Evolutionary conservation across 1,140 invertebrate species (phyloP).

Genomic region (Paraescarpia echinospica): DNA sequence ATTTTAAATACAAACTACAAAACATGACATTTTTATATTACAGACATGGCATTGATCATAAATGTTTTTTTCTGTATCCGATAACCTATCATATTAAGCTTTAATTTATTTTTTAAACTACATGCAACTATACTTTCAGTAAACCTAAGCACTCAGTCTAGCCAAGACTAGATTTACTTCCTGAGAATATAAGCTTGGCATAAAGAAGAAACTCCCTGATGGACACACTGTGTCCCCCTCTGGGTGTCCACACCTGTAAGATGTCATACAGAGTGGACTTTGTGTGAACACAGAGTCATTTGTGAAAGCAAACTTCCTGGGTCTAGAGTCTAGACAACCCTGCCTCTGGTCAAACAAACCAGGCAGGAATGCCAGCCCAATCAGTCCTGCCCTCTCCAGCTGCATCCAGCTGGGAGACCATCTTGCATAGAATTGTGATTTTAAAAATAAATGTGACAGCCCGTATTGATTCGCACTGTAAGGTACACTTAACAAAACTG

Average conservation of each 20-base stretch:
- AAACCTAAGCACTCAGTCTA: no score
- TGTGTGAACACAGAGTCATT: neutral
- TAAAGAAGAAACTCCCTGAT: neutral
- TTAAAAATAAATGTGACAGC: neutral
- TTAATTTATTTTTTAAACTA: no score
- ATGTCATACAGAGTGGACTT: neutral
- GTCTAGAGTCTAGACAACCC: neutral
- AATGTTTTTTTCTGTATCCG: no score
- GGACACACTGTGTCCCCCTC: no score
- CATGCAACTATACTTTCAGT: no score
- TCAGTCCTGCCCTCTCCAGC: neutral
- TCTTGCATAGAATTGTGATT: neutral
- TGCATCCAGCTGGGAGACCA: neutral
- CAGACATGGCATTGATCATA: no score
- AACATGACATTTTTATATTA: no score
- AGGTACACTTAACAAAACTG: no score
- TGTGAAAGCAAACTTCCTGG: neutral
- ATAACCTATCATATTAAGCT: no score
- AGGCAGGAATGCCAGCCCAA: neutral
- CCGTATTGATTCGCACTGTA: no score
- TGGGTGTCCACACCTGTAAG: neutral
- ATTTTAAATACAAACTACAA: no score
- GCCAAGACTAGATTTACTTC: no score
- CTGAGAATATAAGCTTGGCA: neutral
- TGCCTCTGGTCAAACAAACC: neutral